phyloP scores from a whole-genome alignment of 2,797 vertebrate genomes.

The Fistularia tabacaria region DNA sequence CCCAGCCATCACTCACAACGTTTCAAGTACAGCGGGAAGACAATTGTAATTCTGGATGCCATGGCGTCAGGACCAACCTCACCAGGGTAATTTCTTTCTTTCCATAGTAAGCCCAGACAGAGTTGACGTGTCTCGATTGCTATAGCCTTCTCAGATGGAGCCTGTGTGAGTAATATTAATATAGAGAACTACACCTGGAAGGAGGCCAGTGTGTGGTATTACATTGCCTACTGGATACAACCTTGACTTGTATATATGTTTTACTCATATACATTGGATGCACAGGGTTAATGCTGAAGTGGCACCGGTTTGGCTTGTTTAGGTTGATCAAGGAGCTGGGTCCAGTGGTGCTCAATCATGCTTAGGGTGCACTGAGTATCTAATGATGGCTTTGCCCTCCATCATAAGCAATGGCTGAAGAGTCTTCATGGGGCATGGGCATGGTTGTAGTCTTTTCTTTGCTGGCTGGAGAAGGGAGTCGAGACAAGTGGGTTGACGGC shows the following conservation, averaged over 20 bases:
- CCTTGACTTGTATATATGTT: constrained; percentile 38
- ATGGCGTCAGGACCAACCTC: constrained; percentile 35
- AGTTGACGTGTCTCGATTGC: constrained; percentile 27
- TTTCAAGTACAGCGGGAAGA: constrained; percentile 69
- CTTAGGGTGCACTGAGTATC: constrained; percentile 27
- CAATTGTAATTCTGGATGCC: constrained; percentile 45
- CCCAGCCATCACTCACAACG: constrained; percentile 56
- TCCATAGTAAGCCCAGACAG: constrained; percentile 34
- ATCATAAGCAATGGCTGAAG: constrained; percentile 48
- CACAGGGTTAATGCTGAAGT: constrained; percentile 46
- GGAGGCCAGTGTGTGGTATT: constrained; percentile 40
- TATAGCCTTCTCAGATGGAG: constrained; percentile 28
- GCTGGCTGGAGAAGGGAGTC: constrained; percentile 37
- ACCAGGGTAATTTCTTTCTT: constrained; percentile 23
- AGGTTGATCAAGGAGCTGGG: constrained; percentile 30
- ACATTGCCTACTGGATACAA: constrained; percentile 53
- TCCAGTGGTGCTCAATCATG: constrained; percentile 39
- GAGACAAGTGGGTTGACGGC: constrained; percentile 45
- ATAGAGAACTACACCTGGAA: constrained; percentile 41
- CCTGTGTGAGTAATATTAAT: constrained; percentile 40
- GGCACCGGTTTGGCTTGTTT: constrained; percentile 25
- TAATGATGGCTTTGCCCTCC: constrained; percentile 57
- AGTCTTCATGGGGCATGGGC: constrained; percentile 39
- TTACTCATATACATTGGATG: constrained; percentile 53
- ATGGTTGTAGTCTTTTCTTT: constrained; percentile 53